A percentile compares a stretch with the other conserved stretches of the same genome.
phyloP scores from a whole-genome alignment of 30 jellyfish, hydroid and myxozoan species.

The Hydra vulgaris region DNA sequence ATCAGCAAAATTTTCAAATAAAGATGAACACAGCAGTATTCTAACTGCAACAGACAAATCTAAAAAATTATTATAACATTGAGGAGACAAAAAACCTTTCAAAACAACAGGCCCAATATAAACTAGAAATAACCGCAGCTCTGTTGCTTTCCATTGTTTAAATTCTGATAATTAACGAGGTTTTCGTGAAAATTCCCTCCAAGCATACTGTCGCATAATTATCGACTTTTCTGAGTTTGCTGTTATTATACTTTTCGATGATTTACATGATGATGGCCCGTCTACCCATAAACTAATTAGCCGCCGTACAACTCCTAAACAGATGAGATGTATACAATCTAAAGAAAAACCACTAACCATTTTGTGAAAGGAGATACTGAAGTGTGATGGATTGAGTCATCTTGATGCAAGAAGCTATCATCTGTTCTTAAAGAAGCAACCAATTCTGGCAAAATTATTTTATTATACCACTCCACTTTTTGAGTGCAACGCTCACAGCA shows the following conservation, averaged over 20 bases:
- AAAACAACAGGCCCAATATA: conserved; percentile 35
- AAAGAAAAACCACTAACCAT: not conserved
- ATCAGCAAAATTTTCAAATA: not conserved
- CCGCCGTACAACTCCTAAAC: conserved; percentile 28
- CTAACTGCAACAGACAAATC: not conserved
- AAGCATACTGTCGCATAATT: conserved; percentile 3
- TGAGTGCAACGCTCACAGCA: not conserved
- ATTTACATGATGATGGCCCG: conserved; percentile 22
- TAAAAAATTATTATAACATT: not conserved
- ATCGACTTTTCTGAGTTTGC: conserved; percentile 12
- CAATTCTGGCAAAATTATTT: not conserved
- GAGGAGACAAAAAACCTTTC: conserved; percentile 7
- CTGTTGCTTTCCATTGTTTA: conserved; percentile 46
- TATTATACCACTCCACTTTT: not conserved
- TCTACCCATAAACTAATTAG: conserved; percentile 2
- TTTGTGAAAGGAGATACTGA: not conserved
- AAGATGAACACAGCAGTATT: not conserved
- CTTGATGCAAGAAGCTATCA: not conserved
- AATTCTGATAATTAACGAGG: conserved; percentile 24
- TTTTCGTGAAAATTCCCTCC: conserved; percentile 27
- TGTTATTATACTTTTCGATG: conserved; percentile 1
- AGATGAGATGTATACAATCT: conserved; percentile 8
- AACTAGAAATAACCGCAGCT: conserved; percentile 31
- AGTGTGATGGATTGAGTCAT: not conserved
- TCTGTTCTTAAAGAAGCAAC: conserved; percentile 12